Evolutionary conservation across 2,888 invertebrate genomes (phyloP).

Genomic region (Plutella xylostella): DNA sequence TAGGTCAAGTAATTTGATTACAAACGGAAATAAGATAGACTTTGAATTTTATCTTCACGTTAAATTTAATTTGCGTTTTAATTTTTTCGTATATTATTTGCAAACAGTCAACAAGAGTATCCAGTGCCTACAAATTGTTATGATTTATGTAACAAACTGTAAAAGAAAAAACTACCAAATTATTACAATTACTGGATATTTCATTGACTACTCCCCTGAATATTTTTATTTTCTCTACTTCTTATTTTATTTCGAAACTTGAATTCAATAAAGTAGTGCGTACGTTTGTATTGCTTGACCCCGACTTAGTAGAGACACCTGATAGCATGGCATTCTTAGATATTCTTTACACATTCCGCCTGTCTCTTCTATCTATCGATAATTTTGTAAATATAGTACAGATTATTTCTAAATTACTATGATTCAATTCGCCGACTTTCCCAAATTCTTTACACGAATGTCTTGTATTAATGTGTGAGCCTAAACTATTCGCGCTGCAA

Average conservation of each 20-base stretch:
- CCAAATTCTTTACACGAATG: too few species aligned
- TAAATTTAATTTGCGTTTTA: conserved; percentile 47
- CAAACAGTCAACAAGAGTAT: conserved; percentile 24
- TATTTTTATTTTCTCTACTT: neutral
- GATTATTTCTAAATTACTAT: too few species aligned
- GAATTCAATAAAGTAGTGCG: neutral
- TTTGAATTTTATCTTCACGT: conserved; percentile 27
- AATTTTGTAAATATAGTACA: too few species aligned
- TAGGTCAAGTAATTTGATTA: too few species aligned
- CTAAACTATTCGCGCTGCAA: too few species aligned
- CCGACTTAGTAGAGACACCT: conserved; percentile 32
- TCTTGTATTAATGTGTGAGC: too few species aligned
- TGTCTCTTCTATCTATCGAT: conserved; percentile 21
- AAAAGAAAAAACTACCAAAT: neutral
- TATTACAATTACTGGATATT: neutral
- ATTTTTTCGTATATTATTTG: conserved; percentile 41
- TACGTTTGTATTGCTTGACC: conserved; percentile 27
- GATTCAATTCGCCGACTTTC: too few species aligned
- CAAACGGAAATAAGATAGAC: too few species aligned
- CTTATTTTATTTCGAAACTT: neutral
- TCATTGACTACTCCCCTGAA: conserved; percentile 1
- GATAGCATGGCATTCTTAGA: conserved; percentile 52
- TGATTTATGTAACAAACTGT: neutral
- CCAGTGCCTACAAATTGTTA: neutral
- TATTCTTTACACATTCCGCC: conserved; percentile 39